These are phyloP conservation scores for Hyphantria cunea DNA, from an alignment of 1,140 invertebrate genomes.

Conservation along the genomic window DNA sequence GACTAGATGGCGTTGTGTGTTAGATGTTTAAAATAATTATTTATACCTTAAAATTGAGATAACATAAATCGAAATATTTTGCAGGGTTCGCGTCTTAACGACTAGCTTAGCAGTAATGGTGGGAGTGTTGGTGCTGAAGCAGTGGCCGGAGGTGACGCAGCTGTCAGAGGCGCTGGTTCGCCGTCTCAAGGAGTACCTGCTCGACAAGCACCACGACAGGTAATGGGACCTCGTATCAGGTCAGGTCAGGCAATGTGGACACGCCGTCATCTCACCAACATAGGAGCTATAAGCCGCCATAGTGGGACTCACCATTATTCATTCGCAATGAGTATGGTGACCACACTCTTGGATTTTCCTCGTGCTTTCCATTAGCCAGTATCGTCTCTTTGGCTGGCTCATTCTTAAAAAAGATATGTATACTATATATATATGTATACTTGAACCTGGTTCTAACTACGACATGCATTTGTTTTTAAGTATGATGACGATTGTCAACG, in stretches of 20 bases:
- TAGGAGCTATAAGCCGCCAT: background rate
- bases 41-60: too few species aligned
- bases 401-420: too few species aligned
- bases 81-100: constrained; percentile 92
- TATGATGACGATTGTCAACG: too few species aligned
- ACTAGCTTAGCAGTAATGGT: constrained; percentile 90
- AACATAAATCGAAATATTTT: too few species aligned
- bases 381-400: too few species aligned
- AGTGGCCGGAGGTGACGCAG: constrained; percentile 93
- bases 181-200: constrained; percentile 67
- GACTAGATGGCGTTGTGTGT: too few species aligned
- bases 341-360: too few species aligned
- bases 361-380: too few species aligned
- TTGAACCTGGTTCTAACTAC: too few species aligned
- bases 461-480: too few species aligned
- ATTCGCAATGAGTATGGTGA: too few species aligned
- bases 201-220: constrained; percentile 70
- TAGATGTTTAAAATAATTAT: too few species aligned
- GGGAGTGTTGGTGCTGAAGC: constrained; percentile 91
- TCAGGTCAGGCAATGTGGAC: background rate
- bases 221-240: constrained; percentile 43
- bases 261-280: background rate
- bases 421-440: background rate
- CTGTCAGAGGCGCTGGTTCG: constrained; percentile 80
- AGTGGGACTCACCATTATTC: background rate